These are phyloP conservation scores for Oithona nana DNA, from an alignment of 2,888 invertebrate species.

Conservation along the genomic window DNA sequence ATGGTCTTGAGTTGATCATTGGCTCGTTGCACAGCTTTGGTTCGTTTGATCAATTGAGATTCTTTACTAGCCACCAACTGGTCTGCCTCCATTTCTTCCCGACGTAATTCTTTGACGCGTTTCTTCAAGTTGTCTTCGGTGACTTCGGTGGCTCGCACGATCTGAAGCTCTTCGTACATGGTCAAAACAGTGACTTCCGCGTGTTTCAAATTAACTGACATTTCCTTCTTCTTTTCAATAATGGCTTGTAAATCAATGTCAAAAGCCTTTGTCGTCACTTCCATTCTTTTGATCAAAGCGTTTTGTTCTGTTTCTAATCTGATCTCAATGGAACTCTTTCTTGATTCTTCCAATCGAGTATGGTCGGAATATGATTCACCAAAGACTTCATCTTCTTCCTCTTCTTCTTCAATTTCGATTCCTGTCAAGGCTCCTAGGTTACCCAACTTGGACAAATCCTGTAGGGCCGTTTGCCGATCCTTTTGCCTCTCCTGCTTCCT, in stretches of 20 bases:
- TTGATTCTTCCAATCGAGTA: neutral
- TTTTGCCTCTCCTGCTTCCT: neutral
- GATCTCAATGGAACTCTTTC: neutral
- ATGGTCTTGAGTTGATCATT: neutral
- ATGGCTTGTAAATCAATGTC: neutral
- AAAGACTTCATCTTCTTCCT: neutral
- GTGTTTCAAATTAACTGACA: conserved; percentile 6
- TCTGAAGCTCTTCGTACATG: conserved; percentile 6
- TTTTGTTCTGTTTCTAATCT: neutral
- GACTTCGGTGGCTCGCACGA: neutral
- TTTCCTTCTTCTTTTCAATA: conserved; percentile 1
- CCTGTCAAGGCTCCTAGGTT: neutral
- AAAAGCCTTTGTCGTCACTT: neutral
- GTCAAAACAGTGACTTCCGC: neutral
- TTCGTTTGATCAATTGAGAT: neutral
- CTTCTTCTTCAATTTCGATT: neutral
- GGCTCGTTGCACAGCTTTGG: neutral
- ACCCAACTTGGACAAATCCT: neutral
- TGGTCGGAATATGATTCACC: neutral
- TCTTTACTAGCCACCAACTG: neutral
- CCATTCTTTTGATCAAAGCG: neutral
- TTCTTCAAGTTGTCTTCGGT: neutral
- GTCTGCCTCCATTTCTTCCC: neutral
- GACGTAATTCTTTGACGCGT: neutral
- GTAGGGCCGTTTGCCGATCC: neutral